Evolutionary conservation across 2,888 invertebrate genomes (phyloP), one percentile per base, ranked within the genome.

Genomic region (Smittia sp.): DNA sequence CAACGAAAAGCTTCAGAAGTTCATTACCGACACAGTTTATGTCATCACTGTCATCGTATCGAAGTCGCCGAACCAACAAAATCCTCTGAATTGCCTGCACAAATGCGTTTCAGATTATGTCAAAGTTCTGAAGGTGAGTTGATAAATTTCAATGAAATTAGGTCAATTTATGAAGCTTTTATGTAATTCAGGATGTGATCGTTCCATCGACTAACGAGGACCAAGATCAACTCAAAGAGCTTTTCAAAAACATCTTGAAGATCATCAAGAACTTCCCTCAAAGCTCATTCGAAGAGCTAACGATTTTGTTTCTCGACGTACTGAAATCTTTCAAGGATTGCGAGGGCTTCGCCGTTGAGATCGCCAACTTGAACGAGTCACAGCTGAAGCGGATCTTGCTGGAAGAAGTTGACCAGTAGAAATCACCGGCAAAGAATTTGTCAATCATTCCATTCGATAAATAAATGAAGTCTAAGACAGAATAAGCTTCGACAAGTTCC

Each of bases 1-100:
- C 22, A 79, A 78, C 74, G 76, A 77, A 69, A 76, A 76, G 3
- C 76, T 80, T 2, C 70, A 73, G 24, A n/a, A 18, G 25, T 73
- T 46, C 25, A 32, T 62, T n/a, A 46, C 41, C 18, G 65, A 73
- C 27, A 65, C 73, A 0, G 13, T 73, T 9, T 24, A 18, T 7
- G 32, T 65, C 2, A 9, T 73, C 1, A 18, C 73, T 13, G 62
- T 25, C 3, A 73, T 73, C 46, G 73, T 65, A 13, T 15, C n/a
- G 13, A 73, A 73, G 15, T 41, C 73, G 22, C 11, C 11, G 11
- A 73, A 73, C 41, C 22, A 73, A 15, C 4, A 6, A 20, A 13
- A 1, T 6, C n/a, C 73, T 15, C 1, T 27, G n/a, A 38, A 73
- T 13, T 73, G 73, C 46, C 32, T 73, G 18, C 38, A 27, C 1